phyloP scores from a whole-genome alignment of 2,888 invertebrate genomes.

The Frankliniella intonsa region DNA sequence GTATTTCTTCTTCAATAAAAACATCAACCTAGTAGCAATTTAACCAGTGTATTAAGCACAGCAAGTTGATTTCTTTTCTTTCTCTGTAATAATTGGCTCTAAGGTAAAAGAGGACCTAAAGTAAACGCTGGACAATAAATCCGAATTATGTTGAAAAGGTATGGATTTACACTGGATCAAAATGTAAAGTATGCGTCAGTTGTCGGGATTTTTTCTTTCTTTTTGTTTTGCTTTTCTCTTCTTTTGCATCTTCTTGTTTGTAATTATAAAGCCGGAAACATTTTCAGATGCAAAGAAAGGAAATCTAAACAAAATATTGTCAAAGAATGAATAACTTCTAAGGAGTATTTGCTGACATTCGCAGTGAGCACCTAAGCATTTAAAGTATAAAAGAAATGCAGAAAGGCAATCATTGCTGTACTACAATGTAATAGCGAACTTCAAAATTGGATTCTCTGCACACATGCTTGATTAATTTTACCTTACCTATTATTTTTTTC shows the following conservation, averaged over 20 bases:
- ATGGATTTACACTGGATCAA: background rate
- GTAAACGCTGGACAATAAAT: background rate
- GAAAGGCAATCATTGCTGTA: too few species aligned
- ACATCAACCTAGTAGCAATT: background rate
- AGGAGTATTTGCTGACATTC: too few species aligned
- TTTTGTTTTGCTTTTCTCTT: too few species aligned
- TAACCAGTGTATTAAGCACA: background rate
- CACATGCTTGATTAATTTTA: too few species aligned
- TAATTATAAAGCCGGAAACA: background rate
- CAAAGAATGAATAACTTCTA: too few species aligned
- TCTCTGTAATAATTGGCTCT: background rate
- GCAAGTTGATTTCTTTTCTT: background rate
- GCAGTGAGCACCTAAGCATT: background rate
- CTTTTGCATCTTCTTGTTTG: too few species aligned
- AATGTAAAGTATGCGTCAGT: background rate
- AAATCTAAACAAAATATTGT: background rate
- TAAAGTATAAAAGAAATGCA: background rate
- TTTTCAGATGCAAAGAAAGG: background rate
- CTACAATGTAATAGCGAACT: too few species aligned
- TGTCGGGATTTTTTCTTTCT: background rate
- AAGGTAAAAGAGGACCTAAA: background rate
- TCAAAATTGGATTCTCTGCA: too few species aligned
- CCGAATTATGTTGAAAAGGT: background rate
- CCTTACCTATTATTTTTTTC: too few species aligned
- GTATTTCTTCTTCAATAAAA: background rate